Evolutionary conservation across 2,888 invertebrate species (phyloP), one percentile per base, ranked within the genome.

Genomic region (Blera fallax): DNA sequence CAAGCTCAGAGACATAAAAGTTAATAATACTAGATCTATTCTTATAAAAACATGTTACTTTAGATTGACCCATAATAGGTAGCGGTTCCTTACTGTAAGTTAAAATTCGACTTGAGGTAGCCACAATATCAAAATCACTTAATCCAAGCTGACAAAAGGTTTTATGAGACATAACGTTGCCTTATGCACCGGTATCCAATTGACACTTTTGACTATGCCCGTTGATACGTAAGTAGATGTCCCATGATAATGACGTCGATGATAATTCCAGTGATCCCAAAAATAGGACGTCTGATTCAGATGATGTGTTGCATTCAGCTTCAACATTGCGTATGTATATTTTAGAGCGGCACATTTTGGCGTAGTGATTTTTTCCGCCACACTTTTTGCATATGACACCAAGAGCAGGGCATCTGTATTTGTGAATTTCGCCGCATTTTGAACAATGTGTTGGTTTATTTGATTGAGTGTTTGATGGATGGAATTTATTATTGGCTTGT

Each of bases 121-220:
- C 24, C 14, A 11, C 1, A 16, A 48, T 50, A 52, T 8, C 3
- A 16, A 7, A 6, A 43, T 16, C 3, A 10, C 58, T 58, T 50
- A 50, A 14, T 3, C 43, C 43, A 21, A 70, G 18, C 14, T 50
- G 56, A 16, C n/a, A 24, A 37, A 65, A 50, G 29, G 10, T 37
- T 48, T 3, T 29, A 7, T 50, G 3, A 4, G 73, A 73, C 37
- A 80, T 65, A 0, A 72, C 48, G 21, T 80, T 73, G n/a, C 24
- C 67, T 50, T 80, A 60, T n/a, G 80, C 37, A 18, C 65, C 65
- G 0, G 72, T 79, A 72, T 79, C 72, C 1, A 79, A 32, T 65
- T 79, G 72, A 40, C 72, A 73, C 14, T 54, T 64, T 1, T 56
- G 21, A 1, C 14, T 18, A 1, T 10, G 54, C 1, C 54, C 69